Percentiles rank a stretch among this genome's conserved stretches.
Evolutionary conservation across 2,797 vertebrate species (phyloP).

Genomic region (Micropoecilia bifurca): DNA sequence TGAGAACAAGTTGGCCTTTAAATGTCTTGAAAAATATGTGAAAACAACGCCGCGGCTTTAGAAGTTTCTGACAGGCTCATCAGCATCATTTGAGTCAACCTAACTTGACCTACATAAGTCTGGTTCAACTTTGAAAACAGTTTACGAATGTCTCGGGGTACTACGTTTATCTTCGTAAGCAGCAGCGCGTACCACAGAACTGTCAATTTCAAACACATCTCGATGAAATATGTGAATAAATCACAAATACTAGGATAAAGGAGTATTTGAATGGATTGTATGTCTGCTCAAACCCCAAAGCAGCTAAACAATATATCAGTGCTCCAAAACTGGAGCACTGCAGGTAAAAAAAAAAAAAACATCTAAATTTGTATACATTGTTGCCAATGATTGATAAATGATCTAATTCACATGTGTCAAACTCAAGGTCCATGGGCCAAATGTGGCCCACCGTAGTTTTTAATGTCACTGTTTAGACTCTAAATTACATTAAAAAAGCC

Average conservation of each 20-base stretch:
- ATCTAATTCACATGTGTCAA: no score
- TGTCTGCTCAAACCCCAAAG: not conserved
- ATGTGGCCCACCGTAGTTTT: no score
- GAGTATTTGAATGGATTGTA: not conserved
- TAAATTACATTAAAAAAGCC: no score
- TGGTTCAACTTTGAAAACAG: constrained; percentile 7
- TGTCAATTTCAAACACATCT: constrained; percentile 2
- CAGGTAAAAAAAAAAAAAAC: not conserved
- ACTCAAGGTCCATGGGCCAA: no score
- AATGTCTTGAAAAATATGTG: constrained; percentile 15
- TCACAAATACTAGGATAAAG: not conserved
- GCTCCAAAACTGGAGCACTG: not conserved
- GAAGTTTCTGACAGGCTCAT: constrained; percentile 9
- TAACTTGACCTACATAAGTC: not conserved
- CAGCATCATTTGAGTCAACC: constrained; percentile 12
- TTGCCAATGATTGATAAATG: no score
- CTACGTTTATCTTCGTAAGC: not conserved
- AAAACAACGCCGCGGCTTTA: constrained; percentile 1
- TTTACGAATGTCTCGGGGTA: not conserved
- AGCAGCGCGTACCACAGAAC: not conserved
- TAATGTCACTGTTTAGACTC: no score
- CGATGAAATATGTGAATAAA: not conserved
- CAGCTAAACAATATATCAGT: not conserved
- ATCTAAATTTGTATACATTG: no score
- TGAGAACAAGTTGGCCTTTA: constrained; percentile 17